Conservation (phyloP, 2,113 vertebrate species). For the Panthera uncia region DNA sequence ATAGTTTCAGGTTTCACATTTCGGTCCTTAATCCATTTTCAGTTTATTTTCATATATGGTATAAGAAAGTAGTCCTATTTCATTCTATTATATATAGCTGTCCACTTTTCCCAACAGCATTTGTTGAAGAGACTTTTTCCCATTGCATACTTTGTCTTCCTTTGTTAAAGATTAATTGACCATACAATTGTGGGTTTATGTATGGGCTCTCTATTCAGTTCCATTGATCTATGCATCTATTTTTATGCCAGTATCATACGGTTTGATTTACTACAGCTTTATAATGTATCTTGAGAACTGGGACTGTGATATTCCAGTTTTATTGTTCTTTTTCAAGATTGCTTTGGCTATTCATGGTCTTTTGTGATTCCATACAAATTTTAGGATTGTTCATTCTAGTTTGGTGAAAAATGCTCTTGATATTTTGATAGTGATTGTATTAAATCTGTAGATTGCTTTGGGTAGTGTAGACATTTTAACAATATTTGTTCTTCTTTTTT, state of each 20-base stretch:
- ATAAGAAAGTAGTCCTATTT: neutral
- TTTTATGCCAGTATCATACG: neutral
- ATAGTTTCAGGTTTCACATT: neutral
- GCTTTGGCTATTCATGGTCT: neutral
- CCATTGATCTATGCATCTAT: neutral
- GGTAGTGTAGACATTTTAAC: neutral
- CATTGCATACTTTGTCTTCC: neutral
- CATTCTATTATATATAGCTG: neutral
- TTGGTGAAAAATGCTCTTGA: neutral
- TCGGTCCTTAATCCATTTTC: neutral
- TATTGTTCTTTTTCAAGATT: neutral
- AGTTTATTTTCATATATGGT: neutral
- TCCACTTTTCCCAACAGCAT: neutral
- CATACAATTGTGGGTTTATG: neutral
- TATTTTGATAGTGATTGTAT: neutral
- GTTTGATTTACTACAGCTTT: neutral
- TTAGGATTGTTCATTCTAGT: neutral
- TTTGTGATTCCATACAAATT: neutral
- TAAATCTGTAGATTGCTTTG: neutral
- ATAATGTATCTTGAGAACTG: neutral
- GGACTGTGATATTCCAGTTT: neutral
- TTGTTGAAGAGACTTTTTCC: neutral
- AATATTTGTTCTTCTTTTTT: neutral
- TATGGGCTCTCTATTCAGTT: neutral
- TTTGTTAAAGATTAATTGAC: neutral